These are phyloP conservation scores for Heliocidaris tuberculata DNA, from an alignment of 35 echinoderm and acorn worm genomes.

Conservation along the genomic window DNA sequence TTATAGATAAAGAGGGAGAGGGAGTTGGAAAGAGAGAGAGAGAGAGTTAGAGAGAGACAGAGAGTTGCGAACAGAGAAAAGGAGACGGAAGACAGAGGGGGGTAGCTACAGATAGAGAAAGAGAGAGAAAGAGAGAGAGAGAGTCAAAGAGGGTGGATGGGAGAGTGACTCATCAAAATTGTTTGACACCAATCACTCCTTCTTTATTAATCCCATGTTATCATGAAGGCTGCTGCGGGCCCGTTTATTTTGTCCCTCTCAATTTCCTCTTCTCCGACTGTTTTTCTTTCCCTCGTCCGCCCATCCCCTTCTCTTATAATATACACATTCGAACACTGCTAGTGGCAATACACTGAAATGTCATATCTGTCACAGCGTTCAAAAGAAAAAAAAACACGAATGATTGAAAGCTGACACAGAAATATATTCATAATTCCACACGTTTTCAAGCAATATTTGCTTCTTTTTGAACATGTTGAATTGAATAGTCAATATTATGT, in stretches of 20 bases:
- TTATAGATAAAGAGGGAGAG: too few relatives aligned
- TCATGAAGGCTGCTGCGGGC: neutral
- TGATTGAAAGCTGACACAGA: neutral
- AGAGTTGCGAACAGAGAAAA: neutral
- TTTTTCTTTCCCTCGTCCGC: neutral
- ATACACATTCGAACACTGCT: neutral
- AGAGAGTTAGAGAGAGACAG: too few relatives aligned
- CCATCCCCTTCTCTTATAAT: neutral
- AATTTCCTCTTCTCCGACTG: neutral
- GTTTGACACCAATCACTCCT: neutral
- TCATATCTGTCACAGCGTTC: neutral
- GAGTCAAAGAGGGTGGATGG: neutral
- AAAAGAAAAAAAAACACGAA: neutral
- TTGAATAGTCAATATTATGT: neutral
- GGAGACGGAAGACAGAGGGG: neutral
- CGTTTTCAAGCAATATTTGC: too few relatives aligned
- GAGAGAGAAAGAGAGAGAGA: neutral
- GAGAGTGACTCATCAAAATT: slow-evolving; percentile 1
- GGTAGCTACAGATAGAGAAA: neutral
- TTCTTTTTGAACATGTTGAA: too few relatives aligned
- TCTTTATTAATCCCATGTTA: slow-evolving; percentile 13
- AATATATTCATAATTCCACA: neutral
- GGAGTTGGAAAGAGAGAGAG: too few relatives aligned
- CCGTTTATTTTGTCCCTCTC: neutral
- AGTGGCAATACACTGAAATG: neutral